These are phyloP conservation scores for Triplophysa dalaica DNA, from an alignment of 2,113 vertebrate species.

Conservation along the genomic window DNA sequence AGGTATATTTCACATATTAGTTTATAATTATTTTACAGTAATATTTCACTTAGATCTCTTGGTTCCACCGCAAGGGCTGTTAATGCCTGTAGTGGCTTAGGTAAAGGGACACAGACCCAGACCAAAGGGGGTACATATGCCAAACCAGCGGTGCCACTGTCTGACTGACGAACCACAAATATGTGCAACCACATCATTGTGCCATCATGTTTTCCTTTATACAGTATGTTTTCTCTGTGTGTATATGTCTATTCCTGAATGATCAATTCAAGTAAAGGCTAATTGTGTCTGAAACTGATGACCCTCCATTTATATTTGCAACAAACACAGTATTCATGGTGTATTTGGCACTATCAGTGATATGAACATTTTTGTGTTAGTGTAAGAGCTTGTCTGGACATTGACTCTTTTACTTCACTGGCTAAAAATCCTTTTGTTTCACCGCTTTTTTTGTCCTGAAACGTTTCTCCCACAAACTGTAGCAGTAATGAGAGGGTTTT, in stretches of 20 bases:
- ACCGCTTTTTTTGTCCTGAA: constrained; percentile 38
- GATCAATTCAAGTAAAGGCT: constrained; percentile 12
- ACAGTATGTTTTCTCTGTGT: constrained; percentile 11
- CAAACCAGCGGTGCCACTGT: constrained; percentile 39
- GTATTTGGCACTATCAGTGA: neutral
- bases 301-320: neutral
- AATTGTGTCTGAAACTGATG: neutral
- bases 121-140: constrained; percentile 38
- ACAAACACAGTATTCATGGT: neutral
- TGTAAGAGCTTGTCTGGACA: constrained; percentile 51
- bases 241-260: constrained; percentile 10
- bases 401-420: constrained; percentile 43
- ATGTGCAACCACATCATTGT: constrained; percentile 26
- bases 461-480: constrained; percentile 39
- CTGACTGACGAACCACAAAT: constrained; percentile 35
- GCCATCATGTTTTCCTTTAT: constrained; percentile 31
- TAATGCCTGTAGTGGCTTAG: constrained; percentile 30
- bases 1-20: neutral
- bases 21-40: neutral
- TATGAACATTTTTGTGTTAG: constrained; percentile 9
- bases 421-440: constrained; percentile 43
- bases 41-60: constrained; percentile 14
- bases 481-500: constrained; percentile 42
- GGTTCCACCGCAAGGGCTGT: neutral
- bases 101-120: constrained; percentile 11